Conservation (phyloP, 2,888 invertebrate species). For the Thymelicus acteon region DNA sequence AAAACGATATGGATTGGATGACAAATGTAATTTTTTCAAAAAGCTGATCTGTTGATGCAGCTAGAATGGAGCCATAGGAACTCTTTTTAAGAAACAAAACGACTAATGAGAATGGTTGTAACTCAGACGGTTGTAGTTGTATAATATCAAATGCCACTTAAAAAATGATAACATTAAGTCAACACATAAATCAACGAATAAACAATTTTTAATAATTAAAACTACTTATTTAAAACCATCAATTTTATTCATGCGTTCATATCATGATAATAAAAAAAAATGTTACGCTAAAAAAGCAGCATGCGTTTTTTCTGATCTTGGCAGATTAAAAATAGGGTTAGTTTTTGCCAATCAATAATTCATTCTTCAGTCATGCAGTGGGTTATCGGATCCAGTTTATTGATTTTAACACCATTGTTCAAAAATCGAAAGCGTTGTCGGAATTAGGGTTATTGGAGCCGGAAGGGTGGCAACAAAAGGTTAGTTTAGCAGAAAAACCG, state of each 20-base stretch:
- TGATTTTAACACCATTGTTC: conserved; percentile 36
- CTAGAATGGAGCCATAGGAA: too few relatives aligned
- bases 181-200: too few relatives aligned
- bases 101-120: too few relatives aligned
- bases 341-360: conserved; percentile 29
- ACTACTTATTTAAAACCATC: too few relatives aligned
- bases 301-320: background rate
- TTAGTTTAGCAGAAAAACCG: conserved; percentile 38
- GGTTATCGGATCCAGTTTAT: conserved; percentile 36
- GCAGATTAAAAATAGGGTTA: conserved; percentile 26
- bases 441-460: conserved; percentile 38
- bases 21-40: too few relatives aligned
- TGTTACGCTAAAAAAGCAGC: conserved; percentile 7
- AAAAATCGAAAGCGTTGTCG: conserved; percentile 27
- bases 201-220: too few relatives aligned
- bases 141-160: too few relatives aligned
- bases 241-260: background rate
- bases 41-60: too few relatives aligned
- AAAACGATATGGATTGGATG: too few relatives aligned
- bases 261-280: background rate
- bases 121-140: too few relatives aligned
- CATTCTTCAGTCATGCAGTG: conserved; percentile 16
- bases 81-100: too few relatives aligned
- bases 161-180: too few relatives aligned
- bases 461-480: conserved; percentile 40